These are phyloP conservation scores for Thermophis baileyi DNA, from an alignment of 2,113 vertebrate species.

Conservation along the genomic window DNA sequence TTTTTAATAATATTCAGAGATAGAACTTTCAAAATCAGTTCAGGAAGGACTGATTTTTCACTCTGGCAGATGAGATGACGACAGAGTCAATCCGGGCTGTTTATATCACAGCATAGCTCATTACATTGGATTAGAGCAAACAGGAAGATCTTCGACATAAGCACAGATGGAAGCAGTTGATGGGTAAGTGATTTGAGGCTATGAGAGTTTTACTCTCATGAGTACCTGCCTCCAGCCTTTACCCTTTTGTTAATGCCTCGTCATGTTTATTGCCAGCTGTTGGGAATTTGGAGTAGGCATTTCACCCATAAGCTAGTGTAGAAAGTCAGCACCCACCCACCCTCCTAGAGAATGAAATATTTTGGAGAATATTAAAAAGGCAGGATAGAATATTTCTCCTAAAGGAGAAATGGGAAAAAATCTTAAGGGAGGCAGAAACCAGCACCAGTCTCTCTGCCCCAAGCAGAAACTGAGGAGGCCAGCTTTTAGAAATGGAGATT, in stretches of 20 bases:
- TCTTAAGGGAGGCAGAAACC: too few species aligned
- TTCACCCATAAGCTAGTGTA: neutral
- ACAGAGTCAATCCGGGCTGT: neutral
- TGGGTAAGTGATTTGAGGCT: neutral
- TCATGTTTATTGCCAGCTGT: neutral
- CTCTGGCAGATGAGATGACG: neutral
- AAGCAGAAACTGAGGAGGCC: too few species aligned
- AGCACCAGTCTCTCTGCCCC: too few species aligned
- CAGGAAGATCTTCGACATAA: neutral
- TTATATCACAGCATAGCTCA: neutral
- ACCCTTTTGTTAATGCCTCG: neutral
- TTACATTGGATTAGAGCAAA: neutral
- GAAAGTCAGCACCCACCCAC: too few species aligned
- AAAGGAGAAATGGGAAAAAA: too few species aligned
- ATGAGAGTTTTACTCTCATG: neutral
- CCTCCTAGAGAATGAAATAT: too few species aligned
- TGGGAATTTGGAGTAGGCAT: neutral
- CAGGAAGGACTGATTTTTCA: neutral
- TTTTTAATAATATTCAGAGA: too few species aligned
- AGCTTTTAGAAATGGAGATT: too few species aligned
- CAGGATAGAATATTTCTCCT: too few species aligned
- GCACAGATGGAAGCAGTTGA: neutral
- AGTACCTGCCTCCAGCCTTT: neutral
- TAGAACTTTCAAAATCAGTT: neutral
- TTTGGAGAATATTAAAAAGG: too few species aligned